Conservation (phyloP, 37 sponge, comb jelly and placozoan genomes). For the Amphimedon queenslandica region DNA sequence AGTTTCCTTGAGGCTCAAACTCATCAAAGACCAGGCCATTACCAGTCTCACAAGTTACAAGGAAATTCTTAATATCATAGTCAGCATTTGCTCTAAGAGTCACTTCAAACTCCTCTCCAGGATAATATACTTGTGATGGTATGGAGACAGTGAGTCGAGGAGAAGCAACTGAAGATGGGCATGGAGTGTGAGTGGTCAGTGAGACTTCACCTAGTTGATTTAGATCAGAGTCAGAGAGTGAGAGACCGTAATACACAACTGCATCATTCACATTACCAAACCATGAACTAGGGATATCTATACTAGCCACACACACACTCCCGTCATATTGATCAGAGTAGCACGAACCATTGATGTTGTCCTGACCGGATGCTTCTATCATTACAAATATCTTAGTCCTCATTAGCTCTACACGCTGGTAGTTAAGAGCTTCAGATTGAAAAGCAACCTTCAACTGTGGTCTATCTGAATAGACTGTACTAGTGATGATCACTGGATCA, state of each 20-base stretch:
- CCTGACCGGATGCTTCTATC: not conserved
- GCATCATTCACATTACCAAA: conserved; percentile 13
- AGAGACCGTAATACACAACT: conserved; percentile 25
- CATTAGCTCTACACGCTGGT: conserved; percentile 19
- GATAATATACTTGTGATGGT: conserved; percentile 28
- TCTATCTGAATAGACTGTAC: conserved; percentile 27
- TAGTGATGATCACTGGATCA: conserved; percentile 16
- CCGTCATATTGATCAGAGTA: conserved; percentile 3
- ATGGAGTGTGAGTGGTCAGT: not conserved
- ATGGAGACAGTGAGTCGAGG: conserved; percentile 15
- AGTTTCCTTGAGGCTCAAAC: not conserved
- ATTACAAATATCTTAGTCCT: conserved; percentile 32
- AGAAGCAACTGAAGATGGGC: not conserved
- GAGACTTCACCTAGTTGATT: conserved; percentile 10
- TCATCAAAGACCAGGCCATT: conserved; percentile 23
- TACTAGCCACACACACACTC: conserved; percentile 29
- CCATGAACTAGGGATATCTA: conserved; percentile 21
- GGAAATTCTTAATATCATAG: conserved; percentile 14
- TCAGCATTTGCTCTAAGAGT: not conserved
- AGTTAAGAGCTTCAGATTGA: conserved; percentile 32
- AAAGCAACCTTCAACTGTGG: conserved; percentile 43
- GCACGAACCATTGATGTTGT: conserved; percentile 22
- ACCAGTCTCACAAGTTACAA: conserved; percentile 6
- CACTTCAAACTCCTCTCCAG: conserved; percentile 25
- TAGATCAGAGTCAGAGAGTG: not conserved